A percentile compares a stretch with the other conserved stretches of the same genome.
phyloP scores from a whole-genome alignment of 2,888 invertebrate genomes.

The Heliconius erato region DNA sequence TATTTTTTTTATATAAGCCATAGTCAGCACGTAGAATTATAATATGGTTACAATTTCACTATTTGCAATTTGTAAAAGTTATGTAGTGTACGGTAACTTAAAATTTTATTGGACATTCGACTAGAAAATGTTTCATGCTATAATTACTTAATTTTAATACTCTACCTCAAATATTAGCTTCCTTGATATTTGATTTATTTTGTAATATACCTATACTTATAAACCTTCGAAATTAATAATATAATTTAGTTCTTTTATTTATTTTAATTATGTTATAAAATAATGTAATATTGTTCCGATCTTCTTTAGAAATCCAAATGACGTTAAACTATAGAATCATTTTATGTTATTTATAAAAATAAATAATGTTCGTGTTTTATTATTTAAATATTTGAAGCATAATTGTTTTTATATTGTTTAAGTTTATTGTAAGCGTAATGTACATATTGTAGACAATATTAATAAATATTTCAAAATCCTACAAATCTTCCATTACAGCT shows the following conservation, averaged over 20 bases:
- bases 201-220: background rate
- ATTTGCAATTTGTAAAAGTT: constrained; percentile 3
- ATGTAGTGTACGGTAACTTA: background rate
- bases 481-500: constrained; percentile 27
- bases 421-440: background rate
- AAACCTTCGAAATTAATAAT: background rate
- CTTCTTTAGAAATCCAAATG: background rate
- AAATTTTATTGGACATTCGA: background rate
- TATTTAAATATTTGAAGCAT: constrained; percentile 3
- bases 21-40: constrained; percentile 32
- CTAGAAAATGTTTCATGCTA: constrained; percentile 38
- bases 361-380: background rate
- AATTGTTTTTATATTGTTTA: constrained; percentile 5
- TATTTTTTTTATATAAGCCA: constrained; percentile 28
- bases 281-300: background rate
- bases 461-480: constrained; percentile 28
- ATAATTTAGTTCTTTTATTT: background rate
- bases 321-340: background rate
- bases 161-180: constrained; percentile 46
- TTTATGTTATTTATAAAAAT: background rate
- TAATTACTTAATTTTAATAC: constrained; percentile 26
- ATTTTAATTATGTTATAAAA: background rate
- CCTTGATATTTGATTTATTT: constrained; percentile 17
- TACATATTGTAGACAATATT: constrained; percentile 18
- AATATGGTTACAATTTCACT: constrained; percentile 23